Conservation (phyloP, 2,797 vertebrate genomes). For the Cichlasoma orientale region DNA sequence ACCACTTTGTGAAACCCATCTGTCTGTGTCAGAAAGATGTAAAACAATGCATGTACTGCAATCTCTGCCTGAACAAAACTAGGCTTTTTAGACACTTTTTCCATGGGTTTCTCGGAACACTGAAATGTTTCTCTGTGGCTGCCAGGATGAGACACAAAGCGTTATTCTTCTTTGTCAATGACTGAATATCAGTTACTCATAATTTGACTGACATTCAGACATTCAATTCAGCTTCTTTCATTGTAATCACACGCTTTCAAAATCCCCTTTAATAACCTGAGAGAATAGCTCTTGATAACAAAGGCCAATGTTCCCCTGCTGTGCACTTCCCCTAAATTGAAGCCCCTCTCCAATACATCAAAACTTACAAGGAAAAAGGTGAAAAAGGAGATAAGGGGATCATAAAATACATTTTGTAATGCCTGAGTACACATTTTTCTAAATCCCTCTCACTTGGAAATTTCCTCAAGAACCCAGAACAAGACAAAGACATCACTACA, state of each 20-base stretch:
- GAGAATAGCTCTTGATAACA: conserved; percentile 14
- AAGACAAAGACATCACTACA: not conserved
- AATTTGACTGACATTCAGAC: conserved; percentile 5
- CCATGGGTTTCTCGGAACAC: not conserved
- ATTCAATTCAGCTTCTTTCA: not conserved
- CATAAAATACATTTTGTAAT: not conserved
- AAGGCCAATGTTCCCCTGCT: conserved; percentile 7
- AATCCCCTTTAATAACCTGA: conserved; percentile 5
- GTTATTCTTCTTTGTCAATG: not conserved
- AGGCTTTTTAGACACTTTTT: not conserved
- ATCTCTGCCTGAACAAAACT: not conserved
- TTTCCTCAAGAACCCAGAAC: not conserved
- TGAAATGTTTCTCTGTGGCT: not conserved
- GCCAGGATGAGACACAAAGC: not conserved
- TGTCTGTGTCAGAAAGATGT: not conserved
- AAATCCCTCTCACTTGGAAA: not conserved
- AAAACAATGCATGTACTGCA: not conserved
- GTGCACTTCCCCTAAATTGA: conserved; percentile 10
- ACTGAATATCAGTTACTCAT: conserved; percentile 14
- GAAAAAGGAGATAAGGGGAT: not conserved
- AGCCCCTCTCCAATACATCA: not conserved
- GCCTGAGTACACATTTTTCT: not conserved
- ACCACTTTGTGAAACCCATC: not conserved
- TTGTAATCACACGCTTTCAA: conserved; percentile 6
- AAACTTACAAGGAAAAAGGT: not conserved